These are phyloP conservation scores for Brachypteracias leptosomus DNA, from an alignment of 2,113 vertebrate genomes.

Conservation along the genomic window DNA sequence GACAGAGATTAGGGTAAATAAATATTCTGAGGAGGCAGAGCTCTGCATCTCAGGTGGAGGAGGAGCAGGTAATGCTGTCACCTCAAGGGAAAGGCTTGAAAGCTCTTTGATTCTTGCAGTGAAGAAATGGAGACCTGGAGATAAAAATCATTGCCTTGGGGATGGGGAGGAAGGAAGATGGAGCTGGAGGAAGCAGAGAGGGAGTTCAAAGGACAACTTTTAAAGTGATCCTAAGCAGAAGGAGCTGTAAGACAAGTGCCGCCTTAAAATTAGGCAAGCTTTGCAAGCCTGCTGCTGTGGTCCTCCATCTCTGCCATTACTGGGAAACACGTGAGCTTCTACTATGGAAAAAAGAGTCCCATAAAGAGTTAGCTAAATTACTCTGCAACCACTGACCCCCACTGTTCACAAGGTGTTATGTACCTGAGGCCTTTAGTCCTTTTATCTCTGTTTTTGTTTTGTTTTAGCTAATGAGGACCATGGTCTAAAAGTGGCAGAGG, in stretches of 20 bases:
- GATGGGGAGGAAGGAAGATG: background rate
- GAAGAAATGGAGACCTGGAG: constrained; percentile 13
- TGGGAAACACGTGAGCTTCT: background rate
- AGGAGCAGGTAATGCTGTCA: constrained; percentile 14
- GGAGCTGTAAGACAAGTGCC: background rate
- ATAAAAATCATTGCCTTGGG: constrained; percentile 60
- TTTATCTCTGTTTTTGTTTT: background rate
- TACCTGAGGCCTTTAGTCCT: background rate
- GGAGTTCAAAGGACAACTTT: constrained; percentile 40
- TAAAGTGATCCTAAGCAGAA: background rate
- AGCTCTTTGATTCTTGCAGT: constrained; percentile 37
- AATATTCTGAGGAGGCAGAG: constrained; percentile 1
- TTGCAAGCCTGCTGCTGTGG: background rate
- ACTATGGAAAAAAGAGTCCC: background rate
- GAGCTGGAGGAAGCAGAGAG: background rate
- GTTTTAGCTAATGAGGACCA: background rate
- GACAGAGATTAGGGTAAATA: background rate
- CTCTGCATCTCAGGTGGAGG: background rate
- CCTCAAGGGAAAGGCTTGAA: background rate
- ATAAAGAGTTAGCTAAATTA: background rate
- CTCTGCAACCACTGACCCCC: background rate
- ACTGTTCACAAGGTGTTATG: background rate
- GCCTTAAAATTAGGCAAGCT: background rate
- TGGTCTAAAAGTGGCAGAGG: background rate
- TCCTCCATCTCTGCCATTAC: background rate